Evolutionary conservation across 2,888 invertebrate species (phyloP), one percentile per base, ranked within the genome.

Genomic region (Prenolepis imparis): DNA sequence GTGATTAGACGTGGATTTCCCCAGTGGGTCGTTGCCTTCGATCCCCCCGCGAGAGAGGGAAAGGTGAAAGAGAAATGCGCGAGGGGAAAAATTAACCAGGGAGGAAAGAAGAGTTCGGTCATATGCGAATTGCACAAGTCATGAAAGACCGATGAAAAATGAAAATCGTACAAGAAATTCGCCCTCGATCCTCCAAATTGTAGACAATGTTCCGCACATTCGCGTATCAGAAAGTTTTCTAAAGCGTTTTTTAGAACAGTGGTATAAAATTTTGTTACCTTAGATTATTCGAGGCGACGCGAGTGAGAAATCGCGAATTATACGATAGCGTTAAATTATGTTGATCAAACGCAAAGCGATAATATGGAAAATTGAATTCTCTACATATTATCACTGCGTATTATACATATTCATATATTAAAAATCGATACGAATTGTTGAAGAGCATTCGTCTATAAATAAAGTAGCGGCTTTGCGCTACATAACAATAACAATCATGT

Each of bases 1-100:
- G 28, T 52, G 87, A 87, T 88, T 87, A 90, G 87, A 84, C 81
- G 57, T 32, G 82, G 64, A 90, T 90, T 90, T 89, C 86, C 86
- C 88, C 24, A 24, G 87, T 67, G 90, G 80, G 85, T 83, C 82
- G 70, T 90, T 84, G 83, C 72, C 64, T 64, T 75, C 87, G 80
- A 74, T 75, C 84, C 64, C 41, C 18, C n/a, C 41, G 59, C n/a
- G 66, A 15, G 21, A 28, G n/a, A 48, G 28, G 11, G 12, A n/a
- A 32, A 32, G 18, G 44, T 24, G 21, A 61, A 57, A 77, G 59
- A 18, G 59, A 15, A 57, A 41, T 9, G 72, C 57, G 32, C 21
- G 32, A 78, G 4, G 57, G 57, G 8, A 12, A 70, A 21, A 8
- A 18, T 15, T 61, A 52, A 63, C 32, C 63, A n/a, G 15, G 8